Percentiles rank a stretch among this genome's conserved stretches.
phyloP scores from a whole-genome alignment of 92 coral and sea anemone genomes.

The Epizoanthus rinbou region DNA sequence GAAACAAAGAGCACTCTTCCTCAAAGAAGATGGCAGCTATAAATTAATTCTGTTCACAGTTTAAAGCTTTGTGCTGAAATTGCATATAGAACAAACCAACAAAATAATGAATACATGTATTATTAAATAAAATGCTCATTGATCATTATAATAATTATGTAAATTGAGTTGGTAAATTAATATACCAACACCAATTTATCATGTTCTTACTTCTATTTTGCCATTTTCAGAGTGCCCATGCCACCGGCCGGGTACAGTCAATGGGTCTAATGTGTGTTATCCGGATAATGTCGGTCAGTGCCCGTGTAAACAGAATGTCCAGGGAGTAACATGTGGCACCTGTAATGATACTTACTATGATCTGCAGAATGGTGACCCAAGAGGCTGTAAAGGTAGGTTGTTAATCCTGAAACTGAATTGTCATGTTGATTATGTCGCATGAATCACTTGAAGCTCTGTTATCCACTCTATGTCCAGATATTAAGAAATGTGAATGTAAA shows the following conservation, averaged over 20 bases:
- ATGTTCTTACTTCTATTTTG: neutral
- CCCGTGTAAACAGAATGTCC: slow-evolving; percentile 78
- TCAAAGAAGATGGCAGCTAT: too few relatives aligned
- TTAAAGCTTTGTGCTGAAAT: too few relatives aligned
- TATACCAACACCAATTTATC: too few relatives aligned
- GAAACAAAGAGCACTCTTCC: too few relatives aligned
- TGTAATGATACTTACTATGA: slow-evolving; percentile 88
- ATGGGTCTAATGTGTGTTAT: slow-evolving; percentile 72
- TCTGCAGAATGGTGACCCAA: slow-evolving; percentile 55
- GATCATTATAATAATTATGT: too few relatives aligned
- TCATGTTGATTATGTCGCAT: neutral
- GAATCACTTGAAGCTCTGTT: neutral
- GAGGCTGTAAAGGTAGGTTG: slow-evolving; percentile 84
- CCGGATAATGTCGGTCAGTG: slow-evolving; percentile 73
- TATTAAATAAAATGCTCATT: too few relatives aligned
- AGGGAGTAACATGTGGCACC: slow-evolving; percentile 68
- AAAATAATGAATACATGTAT: too few relatives aligned
- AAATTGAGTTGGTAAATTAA: too few relatives aligned
- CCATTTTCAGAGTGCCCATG: slow-evolving; percentile 65
- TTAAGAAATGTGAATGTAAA: too few relatives aligned
- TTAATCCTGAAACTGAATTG: neutral
- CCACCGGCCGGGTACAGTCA: slow-evolving; percentile 69
- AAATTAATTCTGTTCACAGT: too few relatives aligned
- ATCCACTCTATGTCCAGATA: neutral
- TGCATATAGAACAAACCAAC: too few relatives aligned